Conservation (phyloP, 1,140 invertebrate genomes). For the Drosophila oshimai region DNA sequence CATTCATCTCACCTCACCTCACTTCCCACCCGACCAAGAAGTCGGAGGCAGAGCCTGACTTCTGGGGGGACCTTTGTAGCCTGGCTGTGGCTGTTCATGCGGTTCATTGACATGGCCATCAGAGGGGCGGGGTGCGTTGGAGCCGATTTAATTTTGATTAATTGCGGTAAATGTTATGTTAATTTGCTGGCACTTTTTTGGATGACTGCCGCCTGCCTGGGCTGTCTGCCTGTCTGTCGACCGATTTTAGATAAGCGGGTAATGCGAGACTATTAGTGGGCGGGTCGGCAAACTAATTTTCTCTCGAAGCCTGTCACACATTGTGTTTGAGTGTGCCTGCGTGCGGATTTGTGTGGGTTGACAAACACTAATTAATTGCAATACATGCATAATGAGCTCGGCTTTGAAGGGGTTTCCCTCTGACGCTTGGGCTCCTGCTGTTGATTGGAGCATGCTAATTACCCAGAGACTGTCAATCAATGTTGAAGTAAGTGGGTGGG, state of each 20-base stretch:
- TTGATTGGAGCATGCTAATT: slow-evolving; percentile 29
- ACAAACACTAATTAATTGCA: slow-evolving; percentile 56
- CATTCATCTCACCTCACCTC: slow-evolving; percentile 6
- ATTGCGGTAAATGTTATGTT: slow-evolving; percentile 72
- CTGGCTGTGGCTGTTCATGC: slow-evolving; percentile 28
- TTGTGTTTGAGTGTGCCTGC: slow-evolving; percentile 4
- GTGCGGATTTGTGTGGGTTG: slow-evolving; percentile 19
- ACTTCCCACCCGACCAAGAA: not conserved
- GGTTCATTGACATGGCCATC: slow-evolving; percentile 44
- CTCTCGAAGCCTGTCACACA: not conserved
- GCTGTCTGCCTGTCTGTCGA: slow-evolving; percentile 17
- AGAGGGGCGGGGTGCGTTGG: not conserved
- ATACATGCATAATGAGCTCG: slow-evolving; percentile 32
- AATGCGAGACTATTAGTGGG: slow-evolving; percentile 52
- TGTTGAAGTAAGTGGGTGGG: not conserved
- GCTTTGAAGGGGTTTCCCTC: not conserved
- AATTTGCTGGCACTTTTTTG: slow-evolving; percentile 65
- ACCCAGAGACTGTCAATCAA: slow-evolving; percentile 23
- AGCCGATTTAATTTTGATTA: slow-evolving; percentile 57
- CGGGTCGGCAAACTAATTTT: slow-evolving; percentile 39
- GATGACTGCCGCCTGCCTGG: slow-evolving; percentile 17
- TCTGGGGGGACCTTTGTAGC: not conserved
- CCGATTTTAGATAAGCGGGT: slow-evolving; percentile 54
- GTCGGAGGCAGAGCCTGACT: slow-evolving; percentile 7
- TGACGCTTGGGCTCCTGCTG: not conserved